Percentiles rank a stretch among this genome's conserved stretches.
These are phyloP conservation scores for Mobula hypostoma DNA, from an alignment of 2,113 vertebrate genomes.

Conservation along the genomic window DNA sequence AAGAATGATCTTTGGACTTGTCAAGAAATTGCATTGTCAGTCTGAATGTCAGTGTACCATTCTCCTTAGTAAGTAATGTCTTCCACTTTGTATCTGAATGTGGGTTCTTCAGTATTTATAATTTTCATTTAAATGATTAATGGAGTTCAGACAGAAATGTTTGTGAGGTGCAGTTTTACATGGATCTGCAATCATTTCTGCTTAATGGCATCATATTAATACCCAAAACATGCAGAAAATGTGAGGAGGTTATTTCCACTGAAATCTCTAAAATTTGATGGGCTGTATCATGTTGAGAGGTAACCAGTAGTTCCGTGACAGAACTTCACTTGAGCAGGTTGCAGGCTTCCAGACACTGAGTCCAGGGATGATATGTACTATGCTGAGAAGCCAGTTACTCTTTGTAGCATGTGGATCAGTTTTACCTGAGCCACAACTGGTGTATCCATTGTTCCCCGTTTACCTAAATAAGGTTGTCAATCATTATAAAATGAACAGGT, in stretches of 20 bases:
- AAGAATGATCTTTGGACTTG: conserved; percentile 52
- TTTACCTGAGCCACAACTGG: too few species aligned
- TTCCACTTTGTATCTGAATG: neutral
- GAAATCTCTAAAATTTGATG: neutral
- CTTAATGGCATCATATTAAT: neutral
- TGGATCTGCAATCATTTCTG: neutral
- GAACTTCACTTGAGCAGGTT: too few species aligned
- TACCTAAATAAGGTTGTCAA: too few species aligned
- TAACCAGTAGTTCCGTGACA: too few species aligned
- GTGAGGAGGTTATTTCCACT: neutral
- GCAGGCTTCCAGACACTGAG: too few species aligned
- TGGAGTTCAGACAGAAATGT: neutral
- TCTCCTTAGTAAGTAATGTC: neutral
- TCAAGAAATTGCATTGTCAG: conserved; percentile 54
- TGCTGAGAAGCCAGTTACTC: too few species aligned
- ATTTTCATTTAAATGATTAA: neutral
- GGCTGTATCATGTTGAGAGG: too few species aligned
- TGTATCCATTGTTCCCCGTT: too few species aligned
- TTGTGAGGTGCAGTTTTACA: too few species aligned
- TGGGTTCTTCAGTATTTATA: neutral
- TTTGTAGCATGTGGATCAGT: too few species aligned
- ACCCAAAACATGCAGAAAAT: neutral
- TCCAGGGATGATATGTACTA: too few species aligned
- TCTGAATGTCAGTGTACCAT: conserved; percentile 47
- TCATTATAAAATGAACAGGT: neutral